phyloP scores from a whole-genome alignment of 2,797 vertebrate genomes.

The Rhincodon typus region DNA sequence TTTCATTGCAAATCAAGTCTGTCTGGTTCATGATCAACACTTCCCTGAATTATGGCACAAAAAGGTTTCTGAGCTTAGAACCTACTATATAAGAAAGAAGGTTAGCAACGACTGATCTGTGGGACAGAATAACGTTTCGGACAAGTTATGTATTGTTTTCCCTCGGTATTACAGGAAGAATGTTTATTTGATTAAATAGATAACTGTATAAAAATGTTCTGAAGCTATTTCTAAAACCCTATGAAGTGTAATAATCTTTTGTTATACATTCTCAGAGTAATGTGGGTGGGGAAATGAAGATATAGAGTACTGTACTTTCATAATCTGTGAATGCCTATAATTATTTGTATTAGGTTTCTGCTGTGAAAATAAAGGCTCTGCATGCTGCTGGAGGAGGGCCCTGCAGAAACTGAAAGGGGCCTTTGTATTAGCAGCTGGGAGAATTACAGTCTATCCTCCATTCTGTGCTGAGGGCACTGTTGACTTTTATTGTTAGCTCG shows the following conservation, averaged over 20 bases:
- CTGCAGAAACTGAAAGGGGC: neutral
- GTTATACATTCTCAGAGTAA: neutral
- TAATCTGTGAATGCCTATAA: slow-evolving; percentile 5
- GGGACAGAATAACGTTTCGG: neutral
- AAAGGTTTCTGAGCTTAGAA: neutral
- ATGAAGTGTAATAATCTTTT: slow-evolving; percentile 11
- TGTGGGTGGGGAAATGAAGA: neutral
- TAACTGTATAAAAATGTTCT: neutral
- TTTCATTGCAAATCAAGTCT: neutral
- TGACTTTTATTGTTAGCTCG: slow-evolving; percentile 36
- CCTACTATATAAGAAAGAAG: neutral
- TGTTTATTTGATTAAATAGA: neutral
- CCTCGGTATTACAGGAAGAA: neutral
- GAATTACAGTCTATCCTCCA: slow-evolving; percentile 16
- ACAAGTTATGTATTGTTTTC: neutral
- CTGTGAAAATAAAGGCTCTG: slow-evolving; percentile 24
- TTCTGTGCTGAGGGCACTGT: slow-evolving; percentile 5
- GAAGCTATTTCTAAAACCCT: neutral
- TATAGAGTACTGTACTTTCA: neutral
- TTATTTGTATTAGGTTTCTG: neutral
- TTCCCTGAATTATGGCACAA: neutral
- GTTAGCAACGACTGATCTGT: neutral
- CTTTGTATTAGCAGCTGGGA: slow-evolving; percentile 34
- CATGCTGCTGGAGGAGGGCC: neutral
- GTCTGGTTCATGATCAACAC: neutral